These are phyloP conservation scores for Pseudococcus viburni DNA, from an alignment of 2,888 invertebrate species.

Conservation along the genomic window DNA sequence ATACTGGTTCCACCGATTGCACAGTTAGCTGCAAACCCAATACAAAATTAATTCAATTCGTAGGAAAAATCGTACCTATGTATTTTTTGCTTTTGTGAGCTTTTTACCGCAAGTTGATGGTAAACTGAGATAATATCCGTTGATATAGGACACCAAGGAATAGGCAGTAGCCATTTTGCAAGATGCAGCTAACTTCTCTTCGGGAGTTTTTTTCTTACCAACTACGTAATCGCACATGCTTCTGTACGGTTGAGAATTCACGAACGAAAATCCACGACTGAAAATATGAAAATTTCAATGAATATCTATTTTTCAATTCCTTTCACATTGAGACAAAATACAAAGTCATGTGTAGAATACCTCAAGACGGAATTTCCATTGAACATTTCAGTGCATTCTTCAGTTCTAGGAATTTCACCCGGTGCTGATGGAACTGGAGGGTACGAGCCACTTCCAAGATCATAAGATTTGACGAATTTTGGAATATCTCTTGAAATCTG, in stretches of 20 bases:
- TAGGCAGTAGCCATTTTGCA: conserved; percentile 82
- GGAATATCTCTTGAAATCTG: conserved; percentile 54
- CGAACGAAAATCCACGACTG: conserved; percentile 69
- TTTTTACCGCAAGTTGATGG: conserved; percentile 78
- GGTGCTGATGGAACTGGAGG: neutral
- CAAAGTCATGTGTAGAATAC: neutral
- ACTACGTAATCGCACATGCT: conserved; percentile 60
- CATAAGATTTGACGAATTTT: conserved; percentile 56
- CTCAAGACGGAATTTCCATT: conserved; percentile 57
- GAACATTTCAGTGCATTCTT: conserved; percentile 53
- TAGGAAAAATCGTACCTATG: no score
- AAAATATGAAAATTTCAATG: neutral
- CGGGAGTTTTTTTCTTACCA: conserved; percentile 72
- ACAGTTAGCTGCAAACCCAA: conserved; percentile 35
- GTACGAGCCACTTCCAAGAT: conserved; percentile 31
- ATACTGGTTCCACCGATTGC: conserved; percentile 8
- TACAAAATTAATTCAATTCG: no score
- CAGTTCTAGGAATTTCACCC: neutral
- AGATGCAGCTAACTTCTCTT: conserved; percentile 74
- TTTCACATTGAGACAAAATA: neutral
- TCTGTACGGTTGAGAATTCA: conserved; percentile 50
- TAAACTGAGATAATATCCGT: conserved; percentile 76
- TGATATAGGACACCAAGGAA: conserved; percentile 75
- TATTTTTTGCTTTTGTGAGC: no score
- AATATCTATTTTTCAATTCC: neutral